Conservation (phyloP, 2,888 invertebrate species). For the Acanthosepion pharaonis region DNA sequence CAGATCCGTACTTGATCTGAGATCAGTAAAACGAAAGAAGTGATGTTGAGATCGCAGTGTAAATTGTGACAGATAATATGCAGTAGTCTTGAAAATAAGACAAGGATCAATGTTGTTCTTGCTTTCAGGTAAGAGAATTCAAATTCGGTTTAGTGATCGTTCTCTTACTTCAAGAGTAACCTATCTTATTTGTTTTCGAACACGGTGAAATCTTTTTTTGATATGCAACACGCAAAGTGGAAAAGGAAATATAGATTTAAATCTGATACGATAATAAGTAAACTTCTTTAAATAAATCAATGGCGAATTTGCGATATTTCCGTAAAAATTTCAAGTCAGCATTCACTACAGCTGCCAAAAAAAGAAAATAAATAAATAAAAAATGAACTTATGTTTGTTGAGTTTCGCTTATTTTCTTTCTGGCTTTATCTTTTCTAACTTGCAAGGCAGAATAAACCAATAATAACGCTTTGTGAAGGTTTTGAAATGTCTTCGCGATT, state of each 20-base stretch:
- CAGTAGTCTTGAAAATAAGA: neutral
- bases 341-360: neutral
- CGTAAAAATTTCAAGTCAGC: neutral
- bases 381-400: neutral
- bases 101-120: neutral
- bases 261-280: neutral
- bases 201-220: neutral
- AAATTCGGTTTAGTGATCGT: neutral
- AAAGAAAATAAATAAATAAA: neutral
- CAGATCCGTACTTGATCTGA: neutral
- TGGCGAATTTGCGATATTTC: neutral
- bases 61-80: neutral
- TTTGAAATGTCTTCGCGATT: neutral
- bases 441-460: neutral
- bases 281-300: neutral
- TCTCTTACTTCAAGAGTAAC: neutral
- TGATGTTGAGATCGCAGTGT: neutral
- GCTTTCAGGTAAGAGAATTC: neutral
- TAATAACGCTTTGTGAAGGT: neutral
- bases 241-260: neutral
- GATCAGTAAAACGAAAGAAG: neutral
- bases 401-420: neutral
- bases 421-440: neutral
- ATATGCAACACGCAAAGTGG: neutral
- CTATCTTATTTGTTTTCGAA: neutral